phyloP scores from a whole-genome alignment of 2,113 vertebrate species.

The Nematolebias whitei region DNA sequence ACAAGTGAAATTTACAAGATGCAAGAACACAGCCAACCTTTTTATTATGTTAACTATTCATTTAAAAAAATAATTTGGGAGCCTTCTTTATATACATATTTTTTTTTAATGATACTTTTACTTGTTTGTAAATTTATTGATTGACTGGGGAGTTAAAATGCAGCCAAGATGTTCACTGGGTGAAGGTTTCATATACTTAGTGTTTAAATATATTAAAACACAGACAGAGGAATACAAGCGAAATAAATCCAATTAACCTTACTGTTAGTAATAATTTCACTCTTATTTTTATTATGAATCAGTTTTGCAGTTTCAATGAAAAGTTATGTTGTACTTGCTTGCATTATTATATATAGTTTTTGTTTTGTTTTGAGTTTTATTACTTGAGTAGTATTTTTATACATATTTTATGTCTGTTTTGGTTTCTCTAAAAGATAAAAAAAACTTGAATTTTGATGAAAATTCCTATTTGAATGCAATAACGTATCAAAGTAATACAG shows the following conservation, averaged over 20 bases:
- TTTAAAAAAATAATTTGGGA: too few relatives aligned
- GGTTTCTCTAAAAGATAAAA: neutral
- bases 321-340: neutral
- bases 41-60: too few relatives aligned
- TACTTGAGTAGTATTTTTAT: too few relatives aligned
- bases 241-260: neutral
- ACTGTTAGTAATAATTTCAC: neutral
- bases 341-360: too few relatives aligned
- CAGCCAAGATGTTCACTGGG: slow-evolving; percentile 19
- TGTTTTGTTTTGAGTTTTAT: too few relatives aligned
- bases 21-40: too few relatives aligned
- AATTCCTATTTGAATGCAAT: too few relatives aligned
- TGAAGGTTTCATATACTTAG: slow-evolving; percentile 7
- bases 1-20: too few relatives aligned
- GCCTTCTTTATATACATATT: slow-evolving; percentile 2
- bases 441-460: neutral
- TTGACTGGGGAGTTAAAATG: slow-evolving; percentile 20
- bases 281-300: neutral
- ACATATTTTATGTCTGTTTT: neutral
- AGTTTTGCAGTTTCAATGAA: neutral
- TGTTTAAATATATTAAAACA: too few relatives aligned
- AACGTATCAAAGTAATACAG: too few relatives aligned
- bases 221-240: neutral
- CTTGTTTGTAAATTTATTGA: slow-evolving; percentile 37
- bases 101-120: slow-evolving; percentile 2